Conservation (phyloP, 2,888 invertebrate genomes). For the Plagiodera versicolora region DNA sequence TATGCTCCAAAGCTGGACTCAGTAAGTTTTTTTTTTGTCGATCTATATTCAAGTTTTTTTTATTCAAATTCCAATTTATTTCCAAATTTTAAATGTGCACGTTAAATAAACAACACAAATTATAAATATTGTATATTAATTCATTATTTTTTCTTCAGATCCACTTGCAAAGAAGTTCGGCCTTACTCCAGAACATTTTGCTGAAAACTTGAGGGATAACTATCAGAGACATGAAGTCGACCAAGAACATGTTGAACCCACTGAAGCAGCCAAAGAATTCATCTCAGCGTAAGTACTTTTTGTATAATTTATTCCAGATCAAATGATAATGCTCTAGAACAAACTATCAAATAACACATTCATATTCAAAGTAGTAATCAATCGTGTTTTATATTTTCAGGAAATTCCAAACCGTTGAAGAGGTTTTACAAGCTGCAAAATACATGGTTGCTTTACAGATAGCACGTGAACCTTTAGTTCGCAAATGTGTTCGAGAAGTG, state of each 20-base stretch:
- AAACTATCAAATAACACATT: no score
- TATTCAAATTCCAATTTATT: no score
- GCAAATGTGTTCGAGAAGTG: slow-evolving; percentile 82
- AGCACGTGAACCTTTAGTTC: slow-evolving; percentile 86
- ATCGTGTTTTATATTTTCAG: slow-evolving; percentile 46
- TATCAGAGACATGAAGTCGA: slow-evolving; percentile 95
- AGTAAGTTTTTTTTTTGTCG: slow-evolving; percentile 52
- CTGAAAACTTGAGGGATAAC: slow-evolving; percentile 93
- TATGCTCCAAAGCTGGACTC: slow-evolving; percentile 84
- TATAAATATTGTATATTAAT: no score
- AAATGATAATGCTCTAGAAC: no score
- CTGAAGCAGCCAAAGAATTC: slow-evolving; percentile 80
- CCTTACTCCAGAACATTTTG: slow-evolving; percentile 90
- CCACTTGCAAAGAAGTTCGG: slow-evolving; percentile 90
- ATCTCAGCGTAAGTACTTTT: slow-evolving; percentile 59
- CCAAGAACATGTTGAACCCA: slow-evolving; percentile 83
- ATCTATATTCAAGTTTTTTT: no score
- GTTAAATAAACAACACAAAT: no score
- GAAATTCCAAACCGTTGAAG: slow-evolving; percentile 72
- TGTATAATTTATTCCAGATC: no score
- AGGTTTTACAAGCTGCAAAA: slow-evolving; percentile 86
- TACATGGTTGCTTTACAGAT: slow-evolving; percentile 95
- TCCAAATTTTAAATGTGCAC: no score
- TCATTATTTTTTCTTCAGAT: slow-evolving; percentile 54
- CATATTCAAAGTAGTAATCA: no score